phyloP scores from a whole-genome alignment of 2,113 vertebrate genomes.

The Atlantisia rogersi region DNA sequence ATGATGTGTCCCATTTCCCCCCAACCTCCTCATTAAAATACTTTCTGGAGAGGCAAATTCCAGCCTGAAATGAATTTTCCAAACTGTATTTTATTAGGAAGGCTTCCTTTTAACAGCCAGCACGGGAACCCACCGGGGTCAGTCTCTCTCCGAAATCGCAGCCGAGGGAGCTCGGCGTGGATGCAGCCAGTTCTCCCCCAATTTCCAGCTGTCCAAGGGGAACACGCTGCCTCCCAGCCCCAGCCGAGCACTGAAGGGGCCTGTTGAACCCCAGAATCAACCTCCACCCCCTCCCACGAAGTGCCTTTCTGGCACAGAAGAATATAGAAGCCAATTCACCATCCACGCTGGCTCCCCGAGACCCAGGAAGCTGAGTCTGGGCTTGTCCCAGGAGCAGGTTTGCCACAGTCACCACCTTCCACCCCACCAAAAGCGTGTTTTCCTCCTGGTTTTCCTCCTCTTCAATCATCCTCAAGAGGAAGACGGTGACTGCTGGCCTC shows the following conservation, averaged over 20 bases:
- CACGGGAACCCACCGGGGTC: constrained; percentile 56
- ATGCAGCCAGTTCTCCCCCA: not conserved
- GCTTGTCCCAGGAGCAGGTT: not conserved
- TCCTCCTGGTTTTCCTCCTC: not conserved
- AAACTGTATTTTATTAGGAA: constrained; percentile 66
- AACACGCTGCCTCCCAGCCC: not conserved
- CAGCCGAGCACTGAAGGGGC: not conserved
- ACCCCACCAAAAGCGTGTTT: not conserved
- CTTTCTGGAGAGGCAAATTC: constrained; percentile 55
- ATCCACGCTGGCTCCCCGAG: not conserved
- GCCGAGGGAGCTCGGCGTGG: constrained; percentile 1
- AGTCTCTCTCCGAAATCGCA: constrained; percentile 52
- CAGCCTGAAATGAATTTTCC: constrained; percentile 71
- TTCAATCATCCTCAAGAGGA: not conserved
- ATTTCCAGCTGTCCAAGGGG: not conserved
- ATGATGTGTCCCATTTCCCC: constrained; percentile 65
- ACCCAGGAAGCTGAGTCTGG: not conserved
- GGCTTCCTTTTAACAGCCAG: constrained; percentile 41
- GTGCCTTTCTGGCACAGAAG: rapidly evolving
- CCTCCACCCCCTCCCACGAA: not conserved
- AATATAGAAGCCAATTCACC: not conserved
- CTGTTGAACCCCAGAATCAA: not conserved
- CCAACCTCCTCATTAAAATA: constrained; percentile 63
- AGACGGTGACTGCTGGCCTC: rapidly evolving
- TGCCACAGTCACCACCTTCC: not conserved